Base-by-base conservation (phyloP, 2,797 vertebrate species). In the Huso huso region DNA sequence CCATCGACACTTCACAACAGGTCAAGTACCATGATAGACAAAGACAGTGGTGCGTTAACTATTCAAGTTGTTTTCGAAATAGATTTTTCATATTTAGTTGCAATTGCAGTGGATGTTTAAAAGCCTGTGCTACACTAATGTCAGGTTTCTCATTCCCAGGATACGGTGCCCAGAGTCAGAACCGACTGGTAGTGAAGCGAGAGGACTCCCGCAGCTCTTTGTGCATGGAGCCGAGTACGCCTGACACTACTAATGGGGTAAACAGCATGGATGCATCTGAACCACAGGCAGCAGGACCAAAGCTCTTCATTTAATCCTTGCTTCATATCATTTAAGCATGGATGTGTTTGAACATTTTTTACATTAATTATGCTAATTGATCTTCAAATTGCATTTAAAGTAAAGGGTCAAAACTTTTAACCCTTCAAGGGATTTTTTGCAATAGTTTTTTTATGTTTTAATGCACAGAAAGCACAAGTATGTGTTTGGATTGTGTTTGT, bases 191-290 rank as follows among this genome's bases (percentile, higher is more conserved):
- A 3, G 83, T 95, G 50, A 93, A 90, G 71, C 84, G 93, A 75
- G 95, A 97, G 48, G 94, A 98, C 83, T 96, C 94, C 0, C 88
- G 93, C 75, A 75, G 88, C 62, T 98, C 94, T 15, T 80, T 98
- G 69, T 89, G 88, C 64, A 88, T 90, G 9, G 96, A 99, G 60
- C 80, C 86, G 0, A 83, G 84, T 15, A 78, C 83, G 4, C 73
- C 77, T 13, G 87, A 91, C 76, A 80, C 75, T 73, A 75, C 48
- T 23, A 87, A 90, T 85, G 89, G 55, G 55, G 55, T 58, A 58
- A 57, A 57, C 13, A 18, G 15, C 15, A 37, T 37, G 23, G 23
- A 37, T 37, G 23, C 23, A 58, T 11, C 11, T 58, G 12, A 89
- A 51, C 80, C 76, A 51, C 49, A 53, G 8, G 2, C 60, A 51